Evolutionary conservation across 2,113 vertebrate genomes (phyloP), one percentile per base, ranked within the genome.

Genomic region (Oryzias javanicus): DNA sequence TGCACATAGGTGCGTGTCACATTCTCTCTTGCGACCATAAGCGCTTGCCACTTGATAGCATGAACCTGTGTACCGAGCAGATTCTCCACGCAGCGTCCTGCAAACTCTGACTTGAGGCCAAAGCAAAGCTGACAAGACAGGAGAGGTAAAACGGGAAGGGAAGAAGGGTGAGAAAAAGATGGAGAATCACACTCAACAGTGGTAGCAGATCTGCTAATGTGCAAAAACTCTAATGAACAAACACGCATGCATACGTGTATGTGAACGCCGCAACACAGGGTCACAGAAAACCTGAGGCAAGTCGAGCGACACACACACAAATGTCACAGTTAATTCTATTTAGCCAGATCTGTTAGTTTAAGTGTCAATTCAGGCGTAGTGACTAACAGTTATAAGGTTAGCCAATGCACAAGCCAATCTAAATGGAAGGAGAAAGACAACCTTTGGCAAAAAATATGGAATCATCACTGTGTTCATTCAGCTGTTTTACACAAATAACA

Each of bases 121-220:
- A 46, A 45, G 44, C 19, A 15, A n/a, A 60, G n/a, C 42, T 67
- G 67, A 78, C 46, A 57, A 13, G 60, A 74, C 40, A 50, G 50
- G 41, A 35, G 29, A 54, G 19, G 19, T 16, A 44, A 44, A 44
- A 47, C 4, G 7, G 46, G 46, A 47, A 12, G 16, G 46, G 7
- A 10, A 17, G 46, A 47, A 47, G 76, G 73, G 83, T 85, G 88
- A 82, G 73, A 83, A 85, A 81, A 78, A 83, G 75, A 85, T 74
- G 70, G 61, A 65, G 63, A 81, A 81, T 85, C 68, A 64, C 71
- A 74, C 67, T 84, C 75, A 84, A 68, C 57, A 42, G 74, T 70
- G 64, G 55, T 35, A 83, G 67, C 79, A 79, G 63, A 79, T 86
- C 49, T 76, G 74, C 76, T 85, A 88, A 88, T 81, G 87, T 87